Base-by-base conservation (phyloP, 2,888 invertebrate genomes). In the Harmothoe impar region DNA sequence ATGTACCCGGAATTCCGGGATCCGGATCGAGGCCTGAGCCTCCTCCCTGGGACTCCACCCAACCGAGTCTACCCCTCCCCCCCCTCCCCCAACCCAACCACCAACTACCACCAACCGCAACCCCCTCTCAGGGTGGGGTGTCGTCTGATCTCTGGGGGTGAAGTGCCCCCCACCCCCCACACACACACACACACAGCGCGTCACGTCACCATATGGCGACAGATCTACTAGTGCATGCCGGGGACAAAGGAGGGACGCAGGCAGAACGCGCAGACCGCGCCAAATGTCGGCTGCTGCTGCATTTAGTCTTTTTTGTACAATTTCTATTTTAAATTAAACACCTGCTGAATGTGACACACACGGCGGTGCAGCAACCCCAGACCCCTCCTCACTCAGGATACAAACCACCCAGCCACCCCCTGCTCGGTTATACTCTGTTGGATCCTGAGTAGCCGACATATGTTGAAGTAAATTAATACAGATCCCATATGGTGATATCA, bases 1-100 rank as follows among this genome's bases (percentile, higher is more conserved):
- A 17, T 81, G 81, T 33, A 81, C 81, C 81, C 81, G 81, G 81
- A 81, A 81, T 81, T 81, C 81, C 81, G 20, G 81, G 20, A 33
- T 35, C 35, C 33, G 17, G 33, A 20, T 62, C 23, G 3, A 62
- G 62, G 25, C 15, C 72, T 5, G 29, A 72, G 20, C 72, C 25
- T 17, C 15, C 0, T 20, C n/a, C 72, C 0, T 72, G 15, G 0
- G 72, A 43, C 43, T 62, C 20, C 20, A 62, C 20, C 23, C 62
- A 62, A 62, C 20, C 62, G 62, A n/a, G 62, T 62, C n/a, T 62
- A n/a, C 20, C 62, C 62, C 20, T 62, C 62, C 62, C 62, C n/a
- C 15, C 15, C n/a, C 5, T 25, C 77, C 31, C 31, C 77, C 31
- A 20, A 17, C n/a, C 68, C n/a, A 10, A 81, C 81, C 81, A 15